phyloP scores from a whole-genome alignment of 2,797 vertebrate species.

The Sitta carolinensis region DNA sequence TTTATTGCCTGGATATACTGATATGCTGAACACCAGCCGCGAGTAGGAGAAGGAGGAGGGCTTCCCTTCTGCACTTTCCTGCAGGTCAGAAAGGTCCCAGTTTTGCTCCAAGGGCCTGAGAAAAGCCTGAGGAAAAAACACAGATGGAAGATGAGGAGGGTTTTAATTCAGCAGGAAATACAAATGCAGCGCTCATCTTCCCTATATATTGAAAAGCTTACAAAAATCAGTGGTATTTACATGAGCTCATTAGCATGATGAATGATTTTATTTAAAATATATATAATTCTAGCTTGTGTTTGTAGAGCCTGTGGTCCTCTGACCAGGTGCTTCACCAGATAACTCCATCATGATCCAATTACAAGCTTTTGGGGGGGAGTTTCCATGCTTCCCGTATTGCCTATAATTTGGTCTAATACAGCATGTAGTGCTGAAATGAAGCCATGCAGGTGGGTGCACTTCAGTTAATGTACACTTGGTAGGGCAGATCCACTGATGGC shows the following conservation, averaged over 20 bases:
- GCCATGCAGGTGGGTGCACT: background rate
- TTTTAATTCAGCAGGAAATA: background rate
- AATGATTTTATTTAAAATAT: background rate
- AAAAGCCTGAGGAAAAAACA: background rate
- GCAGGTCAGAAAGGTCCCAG: rapidly evolving
- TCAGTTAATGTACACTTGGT: background rate
- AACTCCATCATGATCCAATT: background rate
- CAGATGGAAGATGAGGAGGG: background rate
- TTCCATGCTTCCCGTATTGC: background rate
- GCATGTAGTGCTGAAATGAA: rapidly evolving
- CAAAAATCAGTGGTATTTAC: background rate
- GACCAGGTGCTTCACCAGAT: background rate
- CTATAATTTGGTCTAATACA: background rate
- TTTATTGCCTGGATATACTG: background rate
- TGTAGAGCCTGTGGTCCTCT: background rate
- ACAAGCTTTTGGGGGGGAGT: background rate
- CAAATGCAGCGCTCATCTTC: background rate
- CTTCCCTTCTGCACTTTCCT: background rate
- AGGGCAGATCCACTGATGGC: background rate
- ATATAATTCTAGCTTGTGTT: background rate
- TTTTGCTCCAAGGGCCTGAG: background rate
- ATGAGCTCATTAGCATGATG: background rate
- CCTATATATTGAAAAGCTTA: background rate
- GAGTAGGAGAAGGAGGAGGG: background rate
- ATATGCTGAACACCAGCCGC: background rate